Base-by-base conservation (phyloP, 2,888 invertebrate species). In the Teinopalpus imperialis region DNA sequence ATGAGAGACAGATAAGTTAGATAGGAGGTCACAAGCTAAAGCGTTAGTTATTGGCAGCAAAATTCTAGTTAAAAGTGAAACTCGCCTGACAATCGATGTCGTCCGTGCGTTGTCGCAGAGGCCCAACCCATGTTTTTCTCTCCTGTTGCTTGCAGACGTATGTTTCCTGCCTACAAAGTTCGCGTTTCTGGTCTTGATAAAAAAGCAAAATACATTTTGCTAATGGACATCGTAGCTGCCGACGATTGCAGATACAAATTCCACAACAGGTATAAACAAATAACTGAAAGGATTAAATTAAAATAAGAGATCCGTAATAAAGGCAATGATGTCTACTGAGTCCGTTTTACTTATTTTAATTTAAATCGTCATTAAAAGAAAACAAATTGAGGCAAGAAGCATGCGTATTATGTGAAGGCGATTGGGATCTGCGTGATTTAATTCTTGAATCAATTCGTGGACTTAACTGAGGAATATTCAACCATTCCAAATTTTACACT, bases 111-210 rank as follows among this genome's bases (percentile, higher is more conserved):
- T 81, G 82, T 81, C 75, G 79, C 81, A 69, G 74, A 80, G 79
- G 75, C 81, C 77, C 79, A 74, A 85, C 69, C 81, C 80, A 85
- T 83, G 82, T 85, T 82, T 86, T 87, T 88, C 86, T 87, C 81
- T 86, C 83, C 73, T 81, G 76, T 89, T 90, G 90, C 90, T 92
- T 92, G 89, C 94, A 97, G 97, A 92, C 95, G 97, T 91, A 98
- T 98, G 96, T 98, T 98, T 92, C 98, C 98, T 89, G 96, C 97
- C 90, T 97, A 94, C 93, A 97, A 97, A 93, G 97, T 97, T 83
- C 95, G 97, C 90, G 95, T 98, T 78, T 95, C 95, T 90, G 97
- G 97, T 83, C 93, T 98, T 90, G 97, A 98, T 93, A 97, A 96
- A 92, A 95, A 96, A 91, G 95, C 97, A 91, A 98, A 97, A 92